A percentile compares a stretch with the other conserved stretches of the same genome.
Conservation (phyloP, 2,113 vertebrate genomes). For the Theristicus caerulescens region DNA sequence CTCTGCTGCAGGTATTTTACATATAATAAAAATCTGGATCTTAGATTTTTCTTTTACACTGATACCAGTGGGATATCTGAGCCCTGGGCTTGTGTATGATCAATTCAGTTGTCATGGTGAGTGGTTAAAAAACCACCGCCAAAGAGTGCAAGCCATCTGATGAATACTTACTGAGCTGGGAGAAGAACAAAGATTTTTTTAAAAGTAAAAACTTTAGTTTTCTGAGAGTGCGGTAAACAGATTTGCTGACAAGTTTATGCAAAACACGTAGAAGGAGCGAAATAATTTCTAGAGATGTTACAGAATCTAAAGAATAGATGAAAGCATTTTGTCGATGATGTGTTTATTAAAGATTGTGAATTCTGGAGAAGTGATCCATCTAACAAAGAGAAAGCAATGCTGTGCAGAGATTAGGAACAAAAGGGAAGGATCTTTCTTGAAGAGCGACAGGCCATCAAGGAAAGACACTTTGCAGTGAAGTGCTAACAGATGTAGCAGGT, state of each 20-base stretch:
- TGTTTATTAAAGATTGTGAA: conserved; percentile 68
- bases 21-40: neutral
- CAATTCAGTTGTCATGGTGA: neutral
- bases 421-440: conserved; percentile 54
- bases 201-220: neutral
- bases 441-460: conserved; percentile 61
- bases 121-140: neutral
- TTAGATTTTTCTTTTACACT: neutral
- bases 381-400: conserved; percentile 48
- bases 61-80: neutral
- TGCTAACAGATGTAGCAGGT: conserved; percentile 66
- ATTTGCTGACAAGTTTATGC: conserved; percentile 66
- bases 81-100: neutral
- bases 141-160: neutral
- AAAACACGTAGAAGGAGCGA: conserved; percentile 41
- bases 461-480: conserved; percentile 56
- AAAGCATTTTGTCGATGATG: conserved; percentile 64
- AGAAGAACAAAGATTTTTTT: conserved; percentile 3
- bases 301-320: conserved; percentile 67
- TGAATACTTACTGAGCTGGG: conserved; percentile 6
- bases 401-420: conserved; percentile 61
- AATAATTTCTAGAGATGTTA: conserved; percentile 58
- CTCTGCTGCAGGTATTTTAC: neutral
- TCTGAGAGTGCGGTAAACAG: conserved; percentile 42
- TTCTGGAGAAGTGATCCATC: conserved; percentile 55